These are phyloP conservation scores for Chesias legatella DNA, from an alignment of 2,888 invertebrate genomes.

Conservation along the genomic window DNA sequence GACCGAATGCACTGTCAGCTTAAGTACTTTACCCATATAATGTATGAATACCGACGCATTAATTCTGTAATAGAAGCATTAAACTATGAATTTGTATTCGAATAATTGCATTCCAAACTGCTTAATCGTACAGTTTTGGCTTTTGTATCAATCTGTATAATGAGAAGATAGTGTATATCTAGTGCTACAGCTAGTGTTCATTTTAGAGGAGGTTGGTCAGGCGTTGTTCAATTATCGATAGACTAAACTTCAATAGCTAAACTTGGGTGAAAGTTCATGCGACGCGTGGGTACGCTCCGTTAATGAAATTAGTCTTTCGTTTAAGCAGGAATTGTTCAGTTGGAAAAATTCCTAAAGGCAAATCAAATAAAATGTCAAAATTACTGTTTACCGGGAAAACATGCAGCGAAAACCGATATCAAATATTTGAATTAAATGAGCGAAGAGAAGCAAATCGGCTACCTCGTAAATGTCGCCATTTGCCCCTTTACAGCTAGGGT, in stretches of 20 bases:
- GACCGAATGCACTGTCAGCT: constrained; percentile 63
- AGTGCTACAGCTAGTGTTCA: too few relatives aligned
- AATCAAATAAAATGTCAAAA: neutral
- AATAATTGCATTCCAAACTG: constrained; percentile 8
- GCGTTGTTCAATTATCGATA: constrained; percentile 21
- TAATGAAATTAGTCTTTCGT: constrained; percentile 33
- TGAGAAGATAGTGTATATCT: too few relatives aligned
- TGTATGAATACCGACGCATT: constrained; percentile 65
- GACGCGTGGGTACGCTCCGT: constrained; percentile 30
- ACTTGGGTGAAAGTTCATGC: constrained; percentile 19
- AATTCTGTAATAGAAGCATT: constrained; percentile 46
- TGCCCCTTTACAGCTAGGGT: too few relatives aligned
- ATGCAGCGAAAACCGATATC: too few relatives aligned
- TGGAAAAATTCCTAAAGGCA: neutral
- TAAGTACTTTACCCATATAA: constrained; percentile 63
- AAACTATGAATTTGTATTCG: constrained; percentile 14
- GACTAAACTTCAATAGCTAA: constrained; percentile 17
- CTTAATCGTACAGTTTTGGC: neutral
- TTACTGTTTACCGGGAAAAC: too few relatives aligned
- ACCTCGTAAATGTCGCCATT: too few relatives aligned
- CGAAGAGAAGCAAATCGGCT: too few relatives aligned
- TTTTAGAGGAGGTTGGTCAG: constrained; percentile 1
- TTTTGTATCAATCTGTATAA: too few relatives aligned
- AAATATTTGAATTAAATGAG: too few relatives aligned
- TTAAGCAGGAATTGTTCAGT: constrained; percentile 5